Conservation (phyloP, 2,113 vertebrate genomes). For the Ptilorrhoa leucosticta region DNA sequence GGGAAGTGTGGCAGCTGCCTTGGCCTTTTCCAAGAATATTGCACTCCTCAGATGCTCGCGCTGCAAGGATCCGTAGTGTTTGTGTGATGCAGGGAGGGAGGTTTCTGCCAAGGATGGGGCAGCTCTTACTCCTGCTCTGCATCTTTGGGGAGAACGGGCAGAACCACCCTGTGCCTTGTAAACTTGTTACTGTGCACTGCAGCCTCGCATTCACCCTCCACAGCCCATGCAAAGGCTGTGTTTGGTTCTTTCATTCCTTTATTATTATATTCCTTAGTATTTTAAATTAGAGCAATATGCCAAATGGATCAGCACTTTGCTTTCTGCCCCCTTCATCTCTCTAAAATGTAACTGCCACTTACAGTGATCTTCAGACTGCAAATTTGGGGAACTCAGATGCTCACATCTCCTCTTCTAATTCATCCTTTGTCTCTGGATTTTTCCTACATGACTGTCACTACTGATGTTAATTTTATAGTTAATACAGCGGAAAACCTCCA, state of each 20-base stretch:
- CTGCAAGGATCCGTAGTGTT: neutral
- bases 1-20: conserved; percentile 32
- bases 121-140: neutral
- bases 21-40: conserved; percentile 7
- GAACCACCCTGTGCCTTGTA: neutral
- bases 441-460: neutral
- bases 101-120: neutral
- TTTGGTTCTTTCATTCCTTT: neutral
- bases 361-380: neutral
- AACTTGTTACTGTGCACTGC: neutral
- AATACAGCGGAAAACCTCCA: neutral
- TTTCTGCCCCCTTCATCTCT: neutral
- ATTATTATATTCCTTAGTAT: neutral
- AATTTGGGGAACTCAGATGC: neutral
- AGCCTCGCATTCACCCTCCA: neutral
- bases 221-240: neutral
- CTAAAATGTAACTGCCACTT: neutral
- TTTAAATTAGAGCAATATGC: neutral
- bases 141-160: neutral
- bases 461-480: conserved; percentile 10
- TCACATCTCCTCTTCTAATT: neutral
- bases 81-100: neutral
- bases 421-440: neutral
- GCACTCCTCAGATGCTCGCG: neutral
- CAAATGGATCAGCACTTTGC: neutral